Evolutionary conservation across 2,888 invertebrate genomes (phyloP).

Genomic region (Luperina testacea): DNA sequence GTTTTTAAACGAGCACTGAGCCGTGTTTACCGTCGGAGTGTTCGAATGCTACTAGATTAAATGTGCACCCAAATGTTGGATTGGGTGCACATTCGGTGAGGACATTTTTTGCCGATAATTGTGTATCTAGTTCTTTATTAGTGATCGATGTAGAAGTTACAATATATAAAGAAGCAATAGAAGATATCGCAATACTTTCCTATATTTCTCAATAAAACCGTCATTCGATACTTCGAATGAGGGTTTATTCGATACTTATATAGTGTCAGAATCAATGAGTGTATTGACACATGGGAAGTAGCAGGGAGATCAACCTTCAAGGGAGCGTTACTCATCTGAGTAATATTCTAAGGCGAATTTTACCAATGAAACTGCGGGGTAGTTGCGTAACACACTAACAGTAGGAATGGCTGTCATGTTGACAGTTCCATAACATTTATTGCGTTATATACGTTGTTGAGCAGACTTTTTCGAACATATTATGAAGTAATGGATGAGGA

Average conservation of each 20-base stretch:
- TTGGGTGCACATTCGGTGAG: too few species aligned
- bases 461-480: not conserved
- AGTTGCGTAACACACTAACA: too few species aligned
- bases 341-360: not conserved
- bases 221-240: not conserved
- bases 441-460: not conserved
- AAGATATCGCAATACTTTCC: not conserved
- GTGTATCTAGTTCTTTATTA: too few species aligned
- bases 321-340: not conserved
- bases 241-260: not conserved
- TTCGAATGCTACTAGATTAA: too few species aligned
- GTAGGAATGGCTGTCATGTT: too few species aligned
- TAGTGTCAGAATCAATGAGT: too few species aligned
- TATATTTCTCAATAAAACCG: slow-evolving; percentile 3
- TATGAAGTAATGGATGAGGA: not conserved
- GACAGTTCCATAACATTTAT: too few species aligned
- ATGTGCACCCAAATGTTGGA: too few species aligned
- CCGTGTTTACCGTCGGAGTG: too few species aligned
- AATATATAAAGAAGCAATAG: not conserved
- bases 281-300: not conserved
- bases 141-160: too few species aligned
- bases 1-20: too few species aligned
- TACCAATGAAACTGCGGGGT: not conserved
- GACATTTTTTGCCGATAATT: too few species aligned
- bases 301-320: not conserved